Evolutionary conservation across 2,113 vertebrate genomes (phyloP).

Genomic region (Petaurus breviceps): DNA sequence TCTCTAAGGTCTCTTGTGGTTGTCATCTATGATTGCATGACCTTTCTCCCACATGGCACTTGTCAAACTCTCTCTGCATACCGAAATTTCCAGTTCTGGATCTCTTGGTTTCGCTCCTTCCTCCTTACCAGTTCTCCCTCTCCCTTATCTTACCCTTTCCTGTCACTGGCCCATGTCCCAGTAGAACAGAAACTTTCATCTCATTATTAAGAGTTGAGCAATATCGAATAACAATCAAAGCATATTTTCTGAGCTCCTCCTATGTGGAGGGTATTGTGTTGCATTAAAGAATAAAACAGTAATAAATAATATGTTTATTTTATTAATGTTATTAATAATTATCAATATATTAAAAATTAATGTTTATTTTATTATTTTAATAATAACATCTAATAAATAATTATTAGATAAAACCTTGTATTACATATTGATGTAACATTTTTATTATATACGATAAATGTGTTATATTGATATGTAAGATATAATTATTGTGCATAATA

Average conservation of each 20-base stretch:
- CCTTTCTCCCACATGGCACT: background rate
- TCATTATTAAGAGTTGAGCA: background rate
- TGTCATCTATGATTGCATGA: too few species aligned
- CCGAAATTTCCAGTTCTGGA: background rate
- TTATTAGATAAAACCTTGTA: too few species aligned
- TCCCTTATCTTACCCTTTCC: background rate
- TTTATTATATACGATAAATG: background rate
- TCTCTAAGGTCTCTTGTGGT: too few species aligned
- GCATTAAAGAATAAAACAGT: background rate
- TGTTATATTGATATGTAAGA: background rate
- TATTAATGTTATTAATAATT: too few species aligned
- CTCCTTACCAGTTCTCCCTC: too few species aligned
- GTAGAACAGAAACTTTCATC: background rate
- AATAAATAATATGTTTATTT: background rate
- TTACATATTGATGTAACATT: too few species aligned
- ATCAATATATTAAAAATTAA: too few species aligned
- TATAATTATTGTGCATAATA: too few species aligned
- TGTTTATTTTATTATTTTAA: too few species aligned
- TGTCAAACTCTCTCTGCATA: background rate
- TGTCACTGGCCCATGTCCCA: background rate
- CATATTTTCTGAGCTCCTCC: background rate
- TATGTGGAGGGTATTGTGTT: background rate
- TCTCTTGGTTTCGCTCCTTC: background rate
- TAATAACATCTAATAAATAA: too few species aligned
- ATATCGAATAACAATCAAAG: background rate